Conservation (phyloP, 2,797 vertebrate genomes). For the Periophthalmus magnuspinnatus region DNA sequence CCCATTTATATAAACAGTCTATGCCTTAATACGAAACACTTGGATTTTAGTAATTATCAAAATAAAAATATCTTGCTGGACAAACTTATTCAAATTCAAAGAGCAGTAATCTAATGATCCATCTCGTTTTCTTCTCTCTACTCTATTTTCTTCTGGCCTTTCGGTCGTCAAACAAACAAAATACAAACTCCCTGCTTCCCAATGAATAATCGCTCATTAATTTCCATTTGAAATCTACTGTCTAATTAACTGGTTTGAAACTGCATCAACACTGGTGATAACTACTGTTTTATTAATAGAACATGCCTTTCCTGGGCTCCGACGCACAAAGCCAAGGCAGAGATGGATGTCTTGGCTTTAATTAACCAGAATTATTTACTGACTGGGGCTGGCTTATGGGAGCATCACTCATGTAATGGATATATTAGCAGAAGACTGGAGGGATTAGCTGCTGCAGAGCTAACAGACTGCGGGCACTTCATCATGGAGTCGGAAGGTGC, state of each 20-base stretch:
- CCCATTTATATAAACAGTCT: too few relatives aligned
- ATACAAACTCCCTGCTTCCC: conserved; percentile 36
- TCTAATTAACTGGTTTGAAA: conserved; percentile 73
- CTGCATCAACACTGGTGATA: conserved; percentile 66
- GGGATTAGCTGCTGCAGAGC: conserved; percentile 71
- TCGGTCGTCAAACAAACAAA: conserved; percentile 28
- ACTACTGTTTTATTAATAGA: conserved; percentile 75
- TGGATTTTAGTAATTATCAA: not conserved
- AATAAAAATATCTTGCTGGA: not conserved
- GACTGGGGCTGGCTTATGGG: conserved; percentile 69
- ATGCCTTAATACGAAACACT: too few relatives aligned
- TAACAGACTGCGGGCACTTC: conserved; percentile 69
- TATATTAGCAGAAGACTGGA: conserved; percentile 78
- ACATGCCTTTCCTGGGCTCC: conserved; percentile 60
- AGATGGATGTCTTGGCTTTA: conserved; percentile 78
- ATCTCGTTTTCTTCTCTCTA: conserved; percentile 11
- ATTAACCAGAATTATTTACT: conserved; percentile 82
- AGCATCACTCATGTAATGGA: conserved; percentile 80
- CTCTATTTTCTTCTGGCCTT: conserved; percentile 16
- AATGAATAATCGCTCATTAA: conserved; percentile 61
- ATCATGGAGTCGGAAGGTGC: conserved; percentile 51
- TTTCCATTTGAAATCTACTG: conserved; percentile 59
- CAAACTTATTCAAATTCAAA: conserved; percentile 6
- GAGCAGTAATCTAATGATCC: conserved; percentile 8
- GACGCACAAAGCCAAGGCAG: conserved; percentile 64